Percentiles rank a stretch among this genome's conserved stretches.
These are phyloP conservation scores for Varecia variegata DNA, from an alignment of 2,797 vertebrate species.

Conservation along the genomic window DNA sequence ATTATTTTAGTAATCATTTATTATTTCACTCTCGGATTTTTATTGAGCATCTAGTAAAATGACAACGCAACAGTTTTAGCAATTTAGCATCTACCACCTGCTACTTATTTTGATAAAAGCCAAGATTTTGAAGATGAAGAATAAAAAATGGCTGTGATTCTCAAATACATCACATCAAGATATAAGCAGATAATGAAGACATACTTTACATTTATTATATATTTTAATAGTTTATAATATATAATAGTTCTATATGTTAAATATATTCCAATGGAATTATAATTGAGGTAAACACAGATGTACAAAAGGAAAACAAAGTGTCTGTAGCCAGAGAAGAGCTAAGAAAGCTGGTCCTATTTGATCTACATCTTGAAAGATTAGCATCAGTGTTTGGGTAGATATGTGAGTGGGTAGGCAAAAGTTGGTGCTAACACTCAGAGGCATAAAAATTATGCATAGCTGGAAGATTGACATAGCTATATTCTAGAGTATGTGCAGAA, in stretches of 20 bases:
- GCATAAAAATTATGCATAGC: not conserved
- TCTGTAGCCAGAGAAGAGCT: not conserved
- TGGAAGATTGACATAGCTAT: not conserved
- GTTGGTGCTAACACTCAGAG: not conserved
- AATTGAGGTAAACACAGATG: not conserved
- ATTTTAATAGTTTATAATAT: not conserved
- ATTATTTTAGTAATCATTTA: not conserved
- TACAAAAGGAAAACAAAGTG: not conserved
- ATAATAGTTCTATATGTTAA: not conserved
- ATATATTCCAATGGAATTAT: not conserved
- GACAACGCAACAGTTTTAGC: not conserved
- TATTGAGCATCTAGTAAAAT: not conserved
- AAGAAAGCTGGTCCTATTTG: not conserved
- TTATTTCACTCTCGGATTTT: not conserved
- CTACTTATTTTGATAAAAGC: not conserved
- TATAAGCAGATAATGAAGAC: not conserved
- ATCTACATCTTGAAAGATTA: not conserved
- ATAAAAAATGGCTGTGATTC: not conserved
- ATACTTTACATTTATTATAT: not conserved
- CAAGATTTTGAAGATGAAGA: not conserved
- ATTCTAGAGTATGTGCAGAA: not conserved
- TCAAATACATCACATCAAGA: not conserved
- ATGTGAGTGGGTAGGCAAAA: not conserved
- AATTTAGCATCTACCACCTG: not conserved
- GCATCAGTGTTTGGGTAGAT: not conserved